These are phyloP conservation scores for Tragelaphus buxtoni DNA, from an alignment of 2,113 vertebrate species.

Conservation along the genomic window DNA sequence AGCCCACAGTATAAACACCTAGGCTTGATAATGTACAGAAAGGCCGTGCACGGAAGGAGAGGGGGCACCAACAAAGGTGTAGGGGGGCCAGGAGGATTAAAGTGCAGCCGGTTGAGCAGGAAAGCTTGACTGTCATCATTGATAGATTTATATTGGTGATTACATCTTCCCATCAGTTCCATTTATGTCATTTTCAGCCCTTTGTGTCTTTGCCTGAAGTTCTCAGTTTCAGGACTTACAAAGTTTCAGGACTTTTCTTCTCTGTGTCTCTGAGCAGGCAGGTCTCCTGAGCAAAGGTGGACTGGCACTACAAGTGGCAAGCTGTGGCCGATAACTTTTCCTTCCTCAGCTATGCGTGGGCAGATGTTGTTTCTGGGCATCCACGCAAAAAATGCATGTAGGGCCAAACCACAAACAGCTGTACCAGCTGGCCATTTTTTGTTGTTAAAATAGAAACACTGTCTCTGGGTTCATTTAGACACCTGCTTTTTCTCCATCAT, in stretches of 20 bases:
- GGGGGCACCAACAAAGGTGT: background rate
- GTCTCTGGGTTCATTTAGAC: constrained; percentile 31
- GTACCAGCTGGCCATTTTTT: constrained; percentile 37
- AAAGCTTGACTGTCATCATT: background rate
- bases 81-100: background rate
- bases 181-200: background rate
- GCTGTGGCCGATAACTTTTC: constrained; percentile 9
- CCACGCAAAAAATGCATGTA: constrained; percentile 35
- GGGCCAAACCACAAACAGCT: constrained; percentile 56
- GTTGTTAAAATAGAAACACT: constrained; percentile 36
- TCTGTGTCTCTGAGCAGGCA: background rate
- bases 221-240: background rate
- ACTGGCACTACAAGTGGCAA: constrained; percentile 21
- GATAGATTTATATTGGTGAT: constrained; percentile 2
- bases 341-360: constrained; percentile 2
- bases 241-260: background rate
- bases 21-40: constrained; percentile 31
- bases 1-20: constrained; percentile 36
- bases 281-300: background rate
- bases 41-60: constrained; percentile 7
- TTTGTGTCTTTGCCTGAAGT: constrained; percentile 32
- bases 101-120: constrained; percentile 21
- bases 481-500: constrained; percentile 74
- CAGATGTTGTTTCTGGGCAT: constrained; percentile 62
- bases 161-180: constrained; percentile 17